Evolutionary conservation across 1,140 invertebrate species (phyloP).

Genomic region (Drosophila nigrodunni): DNA sequence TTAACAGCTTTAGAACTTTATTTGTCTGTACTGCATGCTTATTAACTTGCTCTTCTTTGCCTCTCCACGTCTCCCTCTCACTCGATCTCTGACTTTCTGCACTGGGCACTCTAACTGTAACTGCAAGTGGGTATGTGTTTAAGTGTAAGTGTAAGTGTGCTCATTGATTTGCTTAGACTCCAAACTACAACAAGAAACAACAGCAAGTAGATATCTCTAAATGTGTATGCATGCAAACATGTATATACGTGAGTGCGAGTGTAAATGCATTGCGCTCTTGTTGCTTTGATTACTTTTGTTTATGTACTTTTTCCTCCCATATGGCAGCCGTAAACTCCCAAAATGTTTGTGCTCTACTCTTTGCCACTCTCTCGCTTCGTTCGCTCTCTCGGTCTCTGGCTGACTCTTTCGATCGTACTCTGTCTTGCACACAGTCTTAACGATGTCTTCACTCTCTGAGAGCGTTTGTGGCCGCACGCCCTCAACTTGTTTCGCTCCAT

Average conservation of each 20-base stretch:
- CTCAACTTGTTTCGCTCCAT: conserved; percentile 45
- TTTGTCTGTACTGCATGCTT: conserved; percentile 44
- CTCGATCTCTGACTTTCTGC: conserved; percentile 21
- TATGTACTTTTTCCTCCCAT: conserved; percentile 53
- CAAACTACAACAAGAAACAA: conserved; percentile 41
- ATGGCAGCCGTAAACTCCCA: conserved; percentile 45
- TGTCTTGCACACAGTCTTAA: neutral
- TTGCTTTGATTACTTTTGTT: conserved; percentile 51
- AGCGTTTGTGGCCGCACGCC: conserved; percentile 22
- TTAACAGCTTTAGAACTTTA: conserved; percentile 60
- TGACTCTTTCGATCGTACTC: neutral
- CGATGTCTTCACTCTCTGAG: conserved; percentile 17
- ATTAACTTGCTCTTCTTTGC: conserved; percentile 23
- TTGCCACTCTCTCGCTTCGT: neutral
- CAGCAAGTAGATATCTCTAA: conserved; percentile 21
- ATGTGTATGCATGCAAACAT: conserved; percentile 1
- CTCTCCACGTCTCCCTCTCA: neutral
- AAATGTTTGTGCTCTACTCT: conserved; percentile 37
- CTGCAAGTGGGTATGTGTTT: conserved; percentile 45
- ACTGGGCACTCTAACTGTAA: conserved; percentile 69
- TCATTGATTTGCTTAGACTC: conserved; percentile 73
- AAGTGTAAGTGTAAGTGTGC: conserved; percentile 75
- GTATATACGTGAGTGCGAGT: neutral
- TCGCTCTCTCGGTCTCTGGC: neutral
- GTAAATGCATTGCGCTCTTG: conserved; percentile 47